These are phyloP conservation scores for Pseudoips prasinana DNA, from an alignment of 2,888 invertebrate genomes.

Conservation along the genomic window DNA sequence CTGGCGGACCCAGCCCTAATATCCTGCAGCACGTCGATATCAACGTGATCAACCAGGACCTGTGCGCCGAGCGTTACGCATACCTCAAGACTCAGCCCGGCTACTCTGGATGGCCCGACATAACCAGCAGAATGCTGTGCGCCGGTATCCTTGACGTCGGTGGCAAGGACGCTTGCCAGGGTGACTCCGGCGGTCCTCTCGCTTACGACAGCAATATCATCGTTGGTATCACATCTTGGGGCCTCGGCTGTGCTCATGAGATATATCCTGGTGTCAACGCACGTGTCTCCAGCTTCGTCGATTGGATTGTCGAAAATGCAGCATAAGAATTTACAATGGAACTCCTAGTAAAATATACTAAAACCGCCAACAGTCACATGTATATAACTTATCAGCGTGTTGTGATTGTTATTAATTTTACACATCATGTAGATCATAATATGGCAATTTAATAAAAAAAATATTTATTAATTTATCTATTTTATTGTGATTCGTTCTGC, in stretches of 20 bases:
- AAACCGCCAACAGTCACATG: no score
- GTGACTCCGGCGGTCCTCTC: constrained; percentile 80
- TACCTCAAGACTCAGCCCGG: constrained; percentile 25
- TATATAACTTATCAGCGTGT: no score
- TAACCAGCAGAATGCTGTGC: constrained; percentile 45
- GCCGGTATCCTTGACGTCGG: constrained; percentile 42
- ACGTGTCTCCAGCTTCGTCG: constrained; percentile 52
- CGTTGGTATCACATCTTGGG: constrained; percentile 75
- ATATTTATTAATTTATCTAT: no score
- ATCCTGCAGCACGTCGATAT: constrained; percentile 32
- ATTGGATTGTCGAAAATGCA: constrained; percentile 51
- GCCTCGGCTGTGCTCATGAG: constrained; percentile 64
- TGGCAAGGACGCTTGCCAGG: constrained; percentile 63
- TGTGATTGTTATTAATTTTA: no score
- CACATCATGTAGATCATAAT: no score
- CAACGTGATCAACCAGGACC: constrained; percentile 38
- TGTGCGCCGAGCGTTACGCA: constrained; percentile 44
- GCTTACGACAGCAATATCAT: constrained; percentile 47
- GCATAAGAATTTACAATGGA: no score
- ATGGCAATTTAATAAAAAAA: no score
- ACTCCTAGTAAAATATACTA: no score
- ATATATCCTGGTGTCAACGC: constrained; percentile 75
- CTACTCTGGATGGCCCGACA: constrained; percentile 27
- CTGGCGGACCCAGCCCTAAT: background rate
- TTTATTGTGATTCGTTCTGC: no score